Conservation (phyloP, 2,888 invertebrate species). For the Eledona agricola region DNA sequence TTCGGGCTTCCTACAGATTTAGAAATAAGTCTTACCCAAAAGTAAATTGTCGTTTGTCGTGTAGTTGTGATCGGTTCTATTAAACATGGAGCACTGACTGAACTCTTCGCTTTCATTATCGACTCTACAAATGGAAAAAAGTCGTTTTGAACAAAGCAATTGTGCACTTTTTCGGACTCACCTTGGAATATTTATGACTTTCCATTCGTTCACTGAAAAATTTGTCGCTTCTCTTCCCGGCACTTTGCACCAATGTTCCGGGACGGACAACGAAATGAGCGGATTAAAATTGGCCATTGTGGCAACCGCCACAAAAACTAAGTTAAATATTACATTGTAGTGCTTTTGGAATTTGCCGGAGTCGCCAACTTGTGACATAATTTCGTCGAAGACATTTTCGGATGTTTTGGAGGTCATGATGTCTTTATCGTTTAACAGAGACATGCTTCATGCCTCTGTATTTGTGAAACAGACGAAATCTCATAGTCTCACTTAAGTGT, state of each 20-base stretch:
- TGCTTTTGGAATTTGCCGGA: slow-evolving; percentile 65
- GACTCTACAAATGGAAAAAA: slow-evolving; percentile 11
- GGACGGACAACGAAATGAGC: slow-evolving; percentile 66
- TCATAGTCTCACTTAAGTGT: slow-evolving; percentile 4
- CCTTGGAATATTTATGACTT: slow-evolving; percentile 65
- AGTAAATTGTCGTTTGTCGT: neutral
- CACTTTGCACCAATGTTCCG: slow-evolving; percentile 69
- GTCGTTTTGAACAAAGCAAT: neutral
- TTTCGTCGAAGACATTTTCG: slow-evolving; percentile 60
- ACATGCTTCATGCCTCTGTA: neutral
- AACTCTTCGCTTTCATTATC: slow-evolving; percentile 45
- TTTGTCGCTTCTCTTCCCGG: slow-evolving; percentile 64
- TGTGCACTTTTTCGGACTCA: slow-evolving; percentile 49
- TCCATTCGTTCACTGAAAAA: slow-evolving; percentile 64
- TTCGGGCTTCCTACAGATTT: no score
- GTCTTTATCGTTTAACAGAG: neutral
- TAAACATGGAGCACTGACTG: slow-evolving; percentile 64
- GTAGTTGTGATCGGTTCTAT: slow-evolving; percentile 39
- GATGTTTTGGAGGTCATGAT: slow-evolving; percentile 12
- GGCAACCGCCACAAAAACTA: slow-evolving; percentile 61
- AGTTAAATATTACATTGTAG: slow-evolving; percentile 64
- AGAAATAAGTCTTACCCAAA: neutral
- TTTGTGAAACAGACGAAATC: slow-evolving; percentile 5
- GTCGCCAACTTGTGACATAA: slow-evolving; percentile 65
- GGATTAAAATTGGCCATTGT: slow-evolving; percentile 67